Evolutionary conservation across 2,113 vertebrate genomes (phyloP), one percentile per base, ranked within the genome.

Genomic region (Scolopax mira): DNA sequence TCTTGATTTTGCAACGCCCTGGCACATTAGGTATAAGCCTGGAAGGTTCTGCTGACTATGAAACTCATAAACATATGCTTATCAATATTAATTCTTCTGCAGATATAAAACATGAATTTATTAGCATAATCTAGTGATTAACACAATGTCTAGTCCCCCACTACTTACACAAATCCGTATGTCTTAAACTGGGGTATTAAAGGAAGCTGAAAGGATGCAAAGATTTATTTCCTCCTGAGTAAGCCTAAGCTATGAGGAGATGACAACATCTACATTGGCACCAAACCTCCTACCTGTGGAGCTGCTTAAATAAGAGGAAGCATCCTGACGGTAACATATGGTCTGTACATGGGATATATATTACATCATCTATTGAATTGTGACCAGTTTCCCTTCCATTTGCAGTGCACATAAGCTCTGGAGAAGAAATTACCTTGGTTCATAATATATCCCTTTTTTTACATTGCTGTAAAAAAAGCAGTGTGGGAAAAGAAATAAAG

Each of bases 81-180:
- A 94, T 95, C 94, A 94, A 91, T 93, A 94, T 92, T 91, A 93
- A 94, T 91, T 80, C 62, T 90, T 90, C 35, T 86, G 72, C 88
- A 96, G 81, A 79, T 88, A 95, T 58, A 88, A 95, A 85, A 42
- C 82, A 92, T 64, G 60, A 69, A 94, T 88, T 83, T 74, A 88
- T 90, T 91, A 94, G 60, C 95, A 91, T 88, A 95, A 88, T 79
- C 21, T 48, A 83, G 57, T 49, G 64, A 19, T 88, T 82, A 91
- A 71, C 88, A 88, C 88, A 90, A 52, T 55, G 67, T 90, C 93
- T 90, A 62, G 64, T 74, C 19, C 48, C 64, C 49, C 48, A 55
- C 42, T 48, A 62, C 55, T 74, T 65, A 64, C 75, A 82, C 35
- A 85, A 90, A 90, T 78, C 89, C 51, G 3, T 92, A 84, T 88